Percentiles rank a stretch among this genome's conserved stretches.
Conservation (phyloP, 2,797 vertebrate genomes). For the Nasua narica region DNA sequence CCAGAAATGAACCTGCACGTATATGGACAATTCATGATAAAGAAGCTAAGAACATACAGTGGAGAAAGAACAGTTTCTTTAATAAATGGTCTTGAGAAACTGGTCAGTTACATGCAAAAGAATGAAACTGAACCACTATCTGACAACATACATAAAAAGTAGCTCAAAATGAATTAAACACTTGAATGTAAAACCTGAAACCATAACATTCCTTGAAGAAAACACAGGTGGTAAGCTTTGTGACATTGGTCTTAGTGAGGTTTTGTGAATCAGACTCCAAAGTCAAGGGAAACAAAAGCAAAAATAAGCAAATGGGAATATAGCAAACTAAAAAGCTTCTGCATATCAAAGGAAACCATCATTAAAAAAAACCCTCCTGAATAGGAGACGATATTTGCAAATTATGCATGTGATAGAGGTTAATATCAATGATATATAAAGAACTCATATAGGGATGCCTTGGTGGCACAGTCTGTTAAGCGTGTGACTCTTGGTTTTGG, state of each 20-base stretch:
- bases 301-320: not conserved
- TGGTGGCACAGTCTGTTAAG: not conserved
- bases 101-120: not conserved
- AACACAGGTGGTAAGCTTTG: not conserved
- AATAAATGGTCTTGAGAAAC: not conserved
- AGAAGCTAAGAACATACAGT: not conserved
- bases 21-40: not conserved
- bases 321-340: not conserved
- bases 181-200: not conserved
- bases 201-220: not conserved
- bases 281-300: not conserved
- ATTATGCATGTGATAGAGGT: not conserved
- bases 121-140: not conserved
- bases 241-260: not conserved
- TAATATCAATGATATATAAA: not conserved
- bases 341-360: not conserved
- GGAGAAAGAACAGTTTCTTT: not conserved
- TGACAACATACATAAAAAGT: not conserved
- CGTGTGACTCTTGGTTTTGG: not conserved
- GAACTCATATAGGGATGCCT: not conserved
- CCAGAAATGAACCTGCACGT: not conserved
- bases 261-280: not conserved
- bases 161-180: not conserved
- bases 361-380: not conserved
- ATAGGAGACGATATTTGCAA: not conserved